Percentiles rank a stretch among this genome's conserved stretches.
Conservation (phyloP, 2,888 invertebrate species). For the Pollenia amentaria region DNA sequence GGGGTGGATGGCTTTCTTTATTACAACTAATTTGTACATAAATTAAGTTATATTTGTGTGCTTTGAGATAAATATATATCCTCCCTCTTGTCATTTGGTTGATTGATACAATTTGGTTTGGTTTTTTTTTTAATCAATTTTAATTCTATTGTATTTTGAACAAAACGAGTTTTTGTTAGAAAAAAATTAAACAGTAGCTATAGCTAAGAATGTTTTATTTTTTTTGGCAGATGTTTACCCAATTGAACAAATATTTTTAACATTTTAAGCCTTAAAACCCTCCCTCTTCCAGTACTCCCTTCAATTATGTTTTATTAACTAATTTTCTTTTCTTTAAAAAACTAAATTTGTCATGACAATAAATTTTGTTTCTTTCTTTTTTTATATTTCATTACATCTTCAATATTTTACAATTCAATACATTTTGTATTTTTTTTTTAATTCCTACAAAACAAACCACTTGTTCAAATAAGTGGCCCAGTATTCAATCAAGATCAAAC, state of each 20-base stretch:
- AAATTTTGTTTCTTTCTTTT: neutral
- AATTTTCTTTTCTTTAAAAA: neutral
- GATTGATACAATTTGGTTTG: no score
- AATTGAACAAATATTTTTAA: neutral
- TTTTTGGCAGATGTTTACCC: constrained; percentile 9
- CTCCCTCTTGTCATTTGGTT: no score
- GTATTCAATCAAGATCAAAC: neutral
- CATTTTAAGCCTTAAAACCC: neutral
- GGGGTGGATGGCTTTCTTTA: no score
- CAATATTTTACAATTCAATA: constrained; percentile 38
- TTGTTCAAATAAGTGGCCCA: constrained; percentile 33
- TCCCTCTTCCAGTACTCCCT: neutral
- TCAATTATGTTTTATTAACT: neutral
- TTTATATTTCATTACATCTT: neutral
- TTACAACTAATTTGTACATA: no score
- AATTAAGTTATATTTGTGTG: no score
- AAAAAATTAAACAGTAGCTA: neutral
- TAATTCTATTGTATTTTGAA: neutral
- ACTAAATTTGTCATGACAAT: constrained; percentile 21
- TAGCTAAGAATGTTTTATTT: neutral
- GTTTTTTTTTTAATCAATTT: no score
- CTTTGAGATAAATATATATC: no score
- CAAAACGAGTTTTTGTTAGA: neutral
- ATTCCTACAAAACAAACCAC: constrained; percentile 21
- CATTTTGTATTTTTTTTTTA: constrained; percentile 20